A percentile compares a stretch with the other conserved stretches of the same genome.
These are phyloP conservation scores for Hoplostethus atlanticus DNA, from an alignment of 2,797 vertebrate species.

Conservation along the genomic window DNA sequence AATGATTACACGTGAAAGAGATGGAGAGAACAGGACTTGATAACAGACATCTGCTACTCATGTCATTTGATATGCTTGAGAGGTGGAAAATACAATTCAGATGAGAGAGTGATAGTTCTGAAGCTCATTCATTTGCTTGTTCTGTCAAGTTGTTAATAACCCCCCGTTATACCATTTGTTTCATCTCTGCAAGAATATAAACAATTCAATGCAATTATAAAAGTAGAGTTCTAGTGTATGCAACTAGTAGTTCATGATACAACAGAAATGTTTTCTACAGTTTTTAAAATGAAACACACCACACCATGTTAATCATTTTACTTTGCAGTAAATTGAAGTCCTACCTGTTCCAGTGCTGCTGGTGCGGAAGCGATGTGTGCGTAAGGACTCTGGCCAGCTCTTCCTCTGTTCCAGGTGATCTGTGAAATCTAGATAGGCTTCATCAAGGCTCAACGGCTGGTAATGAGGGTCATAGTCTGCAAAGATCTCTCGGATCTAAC, in stretches of 20 bases:
- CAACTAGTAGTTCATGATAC: not conserved
- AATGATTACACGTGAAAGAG: not conserved
- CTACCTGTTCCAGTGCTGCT: slow-evolving; percentile 59
- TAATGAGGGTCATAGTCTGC: slow-evolving; percentile 94
- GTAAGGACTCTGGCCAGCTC: slow-evolving; percentile 89
- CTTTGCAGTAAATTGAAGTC: slow-evolving; percentile 17
- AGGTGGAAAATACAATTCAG: not conserved
- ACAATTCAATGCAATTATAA: not conserved
- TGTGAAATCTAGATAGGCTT: slow-evolving; percentile 97
- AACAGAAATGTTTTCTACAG: not conserved
- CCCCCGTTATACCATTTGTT: not conserved
- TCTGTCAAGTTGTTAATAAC: not conserved
- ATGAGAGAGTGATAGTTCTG: not conserved
- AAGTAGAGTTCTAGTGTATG: not conserved
- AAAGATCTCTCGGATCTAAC: slow-evolving; percentile 93
- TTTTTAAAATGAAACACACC: not conserved
- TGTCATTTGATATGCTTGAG: not conserved
- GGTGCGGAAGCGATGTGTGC: slow-evolving; percentile 79
- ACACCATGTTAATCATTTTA: not conserved
- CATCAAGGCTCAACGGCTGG: slow-evolving; percentile 95
- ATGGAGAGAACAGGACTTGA: not conserved
- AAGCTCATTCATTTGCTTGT: slow-evolving; percentile 2
- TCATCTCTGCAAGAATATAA: not conserved
- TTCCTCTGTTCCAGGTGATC: slow-evolving; percentile 90
- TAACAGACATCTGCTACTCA: not conserved